These are phyloP conservation scores for Hepsetus odoe DNA, from an alignment of 2,113 vertebrate genomes.

Conservation along the genomic window DNA sequence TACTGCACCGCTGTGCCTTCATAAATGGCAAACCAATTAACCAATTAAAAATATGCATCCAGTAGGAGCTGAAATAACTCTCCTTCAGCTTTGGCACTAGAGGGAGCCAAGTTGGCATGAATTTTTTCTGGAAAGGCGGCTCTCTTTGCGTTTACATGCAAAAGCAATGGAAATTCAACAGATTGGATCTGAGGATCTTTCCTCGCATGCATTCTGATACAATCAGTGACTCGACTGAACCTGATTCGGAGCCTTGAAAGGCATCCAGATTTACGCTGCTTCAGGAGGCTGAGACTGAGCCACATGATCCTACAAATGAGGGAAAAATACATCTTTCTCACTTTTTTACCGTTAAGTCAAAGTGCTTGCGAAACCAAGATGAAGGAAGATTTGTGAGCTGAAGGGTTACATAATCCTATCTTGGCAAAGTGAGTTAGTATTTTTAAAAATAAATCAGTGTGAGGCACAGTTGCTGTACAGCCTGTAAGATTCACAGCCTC, in stretches of 20 bases:
- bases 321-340: neutral
- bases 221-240: neutral
- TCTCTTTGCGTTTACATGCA: neutral
- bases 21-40: too few relatives aligned
- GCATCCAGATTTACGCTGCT: neutral
- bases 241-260: neutral
- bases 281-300: neutral
- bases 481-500: neutral
- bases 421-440: neutral
- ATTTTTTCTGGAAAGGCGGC: neutral
- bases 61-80: neutral
- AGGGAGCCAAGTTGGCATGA: constrained; percentile 80
- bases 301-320: neutral
- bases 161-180: neutral
- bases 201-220: neutral
- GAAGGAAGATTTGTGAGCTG: neutral
- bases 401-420: too few relatives aligned
- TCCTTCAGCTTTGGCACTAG: constrained; percentile 74
- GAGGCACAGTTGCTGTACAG: neutral
- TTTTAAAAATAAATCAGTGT: too few relatives aligned
- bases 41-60: neutral
- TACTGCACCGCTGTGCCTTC: too few relatives aligned
- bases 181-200: neutral
- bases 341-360: neutral
- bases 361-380: neutral